Base-by-base conservation (phyloP, 2,113 vertebrate genomes). In the Ellobius talpinus region DNA sequence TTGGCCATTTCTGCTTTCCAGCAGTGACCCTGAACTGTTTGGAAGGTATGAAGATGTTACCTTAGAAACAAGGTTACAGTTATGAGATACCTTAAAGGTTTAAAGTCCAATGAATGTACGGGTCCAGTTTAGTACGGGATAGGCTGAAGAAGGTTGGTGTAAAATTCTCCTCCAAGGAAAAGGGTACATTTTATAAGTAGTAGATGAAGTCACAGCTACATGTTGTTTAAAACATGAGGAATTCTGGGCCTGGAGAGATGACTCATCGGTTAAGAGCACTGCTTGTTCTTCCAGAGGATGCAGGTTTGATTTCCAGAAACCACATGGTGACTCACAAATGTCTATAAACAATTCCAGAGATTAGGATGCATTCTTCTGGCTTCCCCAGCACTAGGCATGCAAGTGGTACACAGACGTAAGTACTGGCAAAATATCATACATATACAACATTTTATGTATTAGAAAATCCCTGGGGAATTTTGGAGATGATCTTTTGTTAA, bases 31-130 rank as follows among this genome's bases (percentile, higher is more conserved):
- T 97, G 96, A 39, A 98, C 98, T 77, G 98, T 97, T 99, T 98
- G 13, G 97, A 98, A 66, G 98, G 97, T 66, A 97, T 87, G 98
- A 99, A 98, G 98, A 98, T 95, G 97, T 98, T 87, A 98, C 98
- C 79, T 98, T 98, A 98, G 98, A 99, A 93, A 94, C 98, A 91
- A 97, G 98, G 98, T 99, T 96, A 87, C 70, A 74, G 52, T 16
- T 63, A 39, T 92, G 47, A 65, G 90, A 65, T 66, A 26, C 29
- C 86, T 93, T 61, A 31, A 98, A 98, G 96, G 96, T 98, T 98
- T 98, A 98, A 98, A 98, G 98, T 97, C 98, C 95, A 98, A 97
- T 95, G 98, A 98, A 94, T 97, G 98, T 97, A 98, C 98, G 96
- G 98, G 98, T 87, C 98, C 98, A 65, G 92, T 98, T 72, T 96